Conservation (phyloP, 2,797 vertebrate genomes). For the Dicrostonyx torquatus region DNA sequence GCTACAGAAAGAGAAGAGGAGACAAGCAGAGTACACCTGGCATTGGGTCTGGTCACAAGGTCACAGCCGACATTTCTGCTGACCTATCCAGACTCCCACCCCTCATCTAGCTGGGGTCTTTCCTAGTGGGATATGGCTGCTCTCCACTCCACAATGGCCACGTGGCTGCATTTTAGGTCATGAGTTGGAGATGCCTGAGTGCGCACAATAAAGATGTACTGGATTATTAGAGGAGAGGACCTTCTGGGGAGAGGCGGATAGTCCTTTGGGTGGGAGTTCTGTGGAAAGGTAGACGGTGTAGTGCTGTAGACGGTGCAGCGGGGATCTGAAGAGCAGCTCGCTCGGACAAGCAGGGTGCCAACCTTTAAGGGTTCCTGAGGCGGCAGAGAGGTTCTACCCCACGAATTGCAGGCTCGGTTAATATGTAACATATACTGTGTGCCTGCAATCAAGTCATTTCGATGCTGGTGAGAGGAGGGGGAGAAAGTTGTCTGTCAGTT, state of each 20-base stretch:
- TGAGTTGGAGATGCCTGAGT: neutral
- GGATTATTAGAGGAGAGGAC: neutral
- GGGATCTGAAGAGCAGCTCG: neutral
- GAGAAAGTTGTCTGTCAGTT: neutral
- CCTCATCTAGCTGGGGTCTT: neutral
- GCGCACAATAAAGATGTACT: neutral
- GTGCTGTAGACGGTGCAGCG: neutral
- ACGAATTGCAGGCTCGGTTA: neutral
- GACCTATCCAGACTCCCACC: neutral
- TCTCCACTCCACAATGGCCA: neutral
- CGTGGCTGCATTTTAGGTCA: neutral
- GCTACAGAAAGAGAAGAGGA: neutral
- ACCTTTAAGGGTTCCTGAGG: neutral
- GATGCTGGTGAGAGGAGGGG: neutral
- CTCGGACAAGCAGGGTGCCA: neutral
- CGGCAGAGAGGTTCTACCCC: neutral
- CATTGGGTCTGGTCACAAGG: neutral
- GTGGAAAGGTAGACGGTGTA: neutral
- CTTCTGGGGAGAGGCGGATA: neutral
- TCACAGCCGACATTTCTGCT: rapidly evolving
- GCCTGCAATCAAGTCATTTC: neutral
- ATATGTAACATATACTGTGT: no score
- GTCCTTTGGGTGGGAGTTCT: neutral
- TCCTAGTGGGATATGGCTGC: neutral
- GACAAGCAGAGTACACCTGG: neutral